phyloP scores from a whole-genome alignment of 2,888 invertebrate genomes.

The Amphipoea lucens region DNA sequence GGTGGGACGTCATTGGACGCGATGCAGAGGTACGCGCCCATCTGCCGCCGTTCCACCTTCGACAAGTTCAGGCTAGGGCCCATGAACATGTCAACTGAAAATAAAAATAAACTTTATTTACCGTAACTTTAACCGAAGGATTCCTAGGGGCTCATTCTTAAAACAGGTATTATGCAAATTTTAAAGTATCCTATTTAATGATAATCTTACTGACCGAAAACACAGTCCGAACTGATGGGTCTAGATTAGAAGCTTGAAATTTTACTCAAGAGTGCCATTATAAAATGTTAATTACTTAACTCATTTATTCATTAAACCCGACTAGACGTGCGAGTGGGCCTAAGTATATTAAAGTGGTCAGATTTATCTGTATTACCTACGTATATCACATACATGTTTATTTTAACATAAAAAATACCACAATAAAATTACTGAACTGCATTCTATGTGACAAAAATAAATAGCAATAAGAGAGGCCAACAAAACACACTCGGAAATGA shows the following conservation, averaged over 20 bases:
- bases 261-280: neutral
- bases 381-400: neutral
- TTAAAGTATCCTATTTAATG: neutral
- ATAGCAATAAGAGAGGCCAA: constrained; percentile 40
- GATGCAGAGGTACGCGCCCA: constrained; percentile 94
- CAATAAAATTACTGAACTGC: constrained; percentile 1
- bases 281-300: no score
- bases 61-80: constrained; percentile 92
- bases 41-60: constrained; percentile 92
- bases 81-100: constrained; percentile 91
- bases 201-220: neutral
- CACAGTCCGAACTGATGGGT: neutral
- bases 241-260: neutral
- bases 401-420: neutral
- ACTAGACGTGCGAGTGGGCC: no score
- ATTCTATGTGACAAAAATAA: constrained; percentile 43
- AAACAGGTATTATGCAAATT: neutral
- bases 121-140: neutral
- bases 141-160: neutral
- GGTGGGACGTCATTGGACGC: constrained; percentile 94
- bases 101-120: constrained; percentile 51
- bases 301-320: no score
- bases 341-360: neutral
- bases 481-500: constrained; percentile 61
- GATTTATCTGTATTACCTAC: neutral